A percentile compares a stretch with the other conserved stretches of the same genome.
phyloP scores from a whole-genome alignment of 1,140 invertebrate genomes.

The Drosophila ficusphila region DNA sequence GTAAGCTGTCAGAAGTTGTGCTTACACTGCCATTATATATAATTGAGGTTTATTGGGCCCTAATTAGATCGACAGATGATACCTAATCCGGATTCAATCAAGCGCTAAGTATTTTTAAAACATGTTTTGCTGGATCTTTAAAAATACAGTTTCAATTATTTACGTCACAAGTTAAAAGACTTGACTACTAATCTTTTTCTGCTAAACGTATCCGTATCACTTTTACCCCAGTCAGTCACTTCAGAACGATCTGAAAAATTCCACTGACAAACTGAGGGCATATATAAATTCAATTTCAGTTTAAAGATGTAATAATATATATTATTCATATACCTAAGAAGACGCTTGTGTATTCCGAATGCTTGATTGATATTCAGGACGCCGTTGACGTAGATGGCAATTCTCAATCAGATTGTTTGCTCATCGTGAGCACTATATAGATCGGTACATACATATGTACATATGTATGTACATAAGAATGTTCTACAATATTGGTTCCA shows the following conservation, averaged over 20 bases:
- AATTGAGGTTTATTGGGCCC: slow-evolving; percentile 6
- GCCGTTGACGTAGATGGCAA: slow-evolving; percentile 42
- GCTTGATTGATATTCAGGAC: slow-evolving; percentile 54
- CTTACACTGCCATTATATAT: slow-evolving; percentile 3
- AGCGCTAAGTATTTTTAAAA: neutral
- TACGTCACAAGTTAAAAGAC: too few relatives aligned
- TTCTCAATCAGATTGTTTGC: slow-evolving; percentile 35
- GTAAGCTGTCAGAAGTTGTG: slow-evolving; percentile 19
- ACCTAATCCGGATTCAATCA: slow-evolving; percentile 15
- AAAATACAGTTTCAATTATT: too few relatives aligned
- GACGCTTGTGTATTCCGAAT: slow-evolving; percentile 4
- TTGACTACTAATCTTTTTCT: neutral
- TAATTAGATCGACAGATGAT: slow-evolving; percentile 1
- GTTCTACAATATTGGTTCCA: slow-evolving; percentile 22
- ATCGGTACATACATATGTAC: neutral
- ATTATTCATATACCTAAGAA: slow-evolving; percentile 12
- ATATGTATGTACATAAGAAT: neutral
- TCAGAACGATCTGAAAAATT: slow-evolving; percentile 15
- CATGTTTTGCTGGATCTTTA: neutral
- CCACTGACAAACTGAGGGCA: slow-evolving; percentile 5
- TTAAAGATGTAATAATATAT: slow-evolving; percentile 30
- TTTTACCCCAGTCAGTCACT: slow-evolving; percentile 1
- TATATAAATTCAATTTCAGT: slow-evolving; percentile 12
- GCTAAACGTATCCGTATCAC: neutral
- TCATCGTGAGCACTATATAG: neutral